Percentiles rank a stretch among this genome's conserved stretches.
Evolutionary conservation across 92 coral and sea anemone genomes (phyloP).

Genomic region (Siderastrea siderea): DNA sequence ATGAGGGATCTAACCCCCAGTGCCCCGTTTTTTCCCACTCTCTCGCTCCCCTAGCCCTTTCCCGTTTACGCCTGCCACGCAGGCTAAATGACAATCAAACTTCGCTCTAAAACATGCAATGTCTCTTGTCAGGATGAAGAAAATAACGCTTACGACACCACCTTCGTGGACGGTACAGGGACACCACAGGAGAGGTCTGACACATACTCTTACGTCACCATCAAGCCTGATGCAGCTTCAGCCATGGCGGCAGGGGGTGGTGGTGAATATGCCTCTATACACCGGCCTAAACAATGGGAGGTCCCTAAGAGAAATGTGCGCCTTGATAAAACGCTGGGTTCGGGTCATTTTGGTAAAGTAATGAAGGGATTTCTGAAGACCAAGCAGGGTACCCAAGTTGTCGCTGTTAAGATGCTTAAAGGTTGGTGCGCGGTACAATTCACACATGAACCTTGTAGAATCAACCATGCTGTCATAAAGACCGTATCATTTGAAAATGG

Average conservation of each 20-base stretch:
- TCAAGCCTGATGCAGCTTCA: constrained; percentile 11
- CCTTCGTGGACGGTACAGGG: background rate
- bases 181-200: constrained; percentile 1
- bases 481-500: too few relatives aligned
- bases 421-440: constrained; percentile 48
- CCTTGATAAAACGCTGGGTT: constrained; percentile 77
- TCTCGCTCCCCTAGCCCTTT: too few relatives aligned
- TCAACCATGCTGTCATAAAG: too few relatives aligned
- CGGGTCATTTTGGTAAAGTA: constrained; percentile 96
- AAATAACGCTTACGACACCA: background rate
- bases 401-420: constrained; percentile 96
- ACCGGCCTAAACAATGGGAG: constrained; percentile 79
- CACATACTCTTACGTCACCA: constrained; percentile 54
- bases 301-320: constrained; percentile 84
- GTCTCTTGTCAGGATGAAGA: background rate
- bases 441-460: too few relatives aligned
- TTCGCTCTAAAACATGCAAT: too few relatives aligned
- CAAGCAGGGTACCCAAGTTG: constrained; percentile 67
- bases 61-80: too few relatives aligned
- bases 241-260: constrained; percentile 35
- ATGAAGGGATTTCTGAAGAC: constrained; percentile 82
- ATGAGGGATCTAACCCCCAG: too few relatives aligned
- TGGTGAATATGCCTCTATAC: constrained; percentile 69
- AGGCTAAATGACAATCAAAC: too few relatives aligned
- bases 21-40: too few relatives aligned